Base-by-base conservation (phyloP, 2,113 vertebrate genomes). In the Cacatua alba region DNA sequence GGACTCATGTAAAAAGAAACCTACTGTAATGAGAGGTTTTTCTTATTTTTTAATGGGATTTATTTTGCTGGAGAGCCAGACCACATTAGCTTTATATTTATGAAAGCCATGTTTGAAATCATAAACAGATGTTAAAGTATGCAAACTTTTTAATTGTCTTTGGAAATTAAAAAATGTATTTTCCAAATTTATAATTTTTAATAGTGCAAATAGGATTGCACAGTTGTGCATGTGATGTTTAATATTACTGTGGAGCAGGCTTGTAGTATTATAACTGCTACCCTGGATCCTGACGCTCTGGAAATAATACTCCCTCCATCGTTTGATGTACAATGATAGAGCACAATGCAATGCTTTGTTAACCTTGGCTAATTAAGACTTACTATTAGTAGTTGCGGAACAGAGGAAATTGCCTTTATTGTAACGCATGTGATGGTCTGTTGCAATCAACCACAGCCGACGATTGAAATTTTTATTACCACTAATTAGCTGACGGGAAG, bases 381-480 rank as follows among this genome's bases (percentile, higher is more conserved):
- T 83, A 52, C 82, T 82, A 87, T 95, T 93, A 91, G 94, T 75
- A 85, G 88, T 63, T 70, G 92, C 67, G 86, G 94, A 92, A 65
- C 81, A 91, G 84, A 84, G 94, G 88, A 95, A 96, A 88, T 94
- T 91, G 87, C 88, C 52, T 88, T 70, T 88, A 84, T 91, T 92
- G 80, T 92, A 95, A 83, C 46, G 16, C 71, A 63, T 64, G 74
- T 97, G 94, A 96, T 94, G 96, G 88, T 96, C 95, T 88, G 71
- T 94, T 96, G 90, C 90, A 93, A 95, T 96, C 90, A 93, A 86
- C 88, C 89, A 91, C 37, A 10, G 74, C 71, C 20, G 10, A 92
- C 11, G 51, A 95, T 31, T 97, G 93, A 97, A 97, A 97, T 97
- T 97, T 96, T 63, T 97, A 96, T 97, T 92, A 52, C 95, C 86